Conservation (phyloP, 2,113 vertebrate species). For the Micronycteris hirsuta region DNA sequence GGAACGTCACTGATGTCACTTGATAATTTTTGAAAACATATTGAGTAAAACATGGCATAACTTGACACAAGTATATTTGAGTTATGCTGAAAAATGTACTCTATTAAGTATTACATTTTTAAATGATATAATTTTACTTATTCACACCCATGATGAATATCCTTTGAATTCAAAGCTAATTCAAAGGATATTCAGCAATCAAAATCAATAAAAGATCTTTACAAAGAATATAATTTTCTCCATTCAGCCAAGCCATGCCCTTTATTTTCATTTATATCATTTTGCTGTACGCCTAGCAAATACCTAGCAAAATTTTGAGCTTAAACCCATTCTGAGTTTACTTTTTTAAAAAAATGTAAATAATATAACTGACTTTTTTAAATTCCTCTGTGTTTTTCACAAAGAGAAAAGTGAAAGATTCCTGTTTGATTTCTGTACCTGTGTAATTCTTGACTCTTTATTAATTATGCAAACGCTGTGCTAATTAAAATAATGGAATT, state of each 20-base stretch:
- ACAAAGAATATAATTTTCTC: slow-evolving; percentile 19
- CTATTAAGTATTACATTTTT: background rate
- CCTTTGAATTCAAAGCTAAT: background rate
- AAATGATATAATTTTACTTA: background rate
- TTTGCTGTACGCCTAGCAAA: background rate
- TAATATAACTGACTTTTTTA: background rate
- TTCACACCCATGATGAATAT: background rate
- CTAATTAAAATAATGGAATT: slow-evolving; percentile 14
- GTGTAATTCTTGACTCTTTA: background rate
- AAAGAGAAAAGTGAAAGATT: slow-evolving; percentile 19
- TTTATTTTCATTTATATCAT: background rate
- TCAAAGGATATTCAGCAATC: background rate
- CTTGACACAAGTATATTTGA: background rate
- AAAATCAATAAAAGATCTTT: background rate
- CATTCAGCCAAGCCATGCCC: background rate
- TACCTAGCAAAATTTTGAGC: background rate
- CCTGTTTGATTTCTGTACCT: background rate
- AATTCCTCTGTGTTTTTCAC: background rate
- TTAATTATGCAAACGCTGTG: background rate
- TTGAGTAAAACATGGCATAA: background rate
- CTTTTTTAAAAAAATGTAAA: background rate
- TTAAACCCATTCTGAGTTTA: background rate
- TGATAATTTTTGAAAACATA: background rate
- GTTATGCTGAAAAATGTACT: background rate
- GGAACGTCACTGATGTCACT: background rate